A percentile compares a stretch with the other conserved stretches of the same genome.
Evolutionary conservation across 64 coral and sea anemone species (phyloP).

Genomic region (Hydrozoanthus tunicans): DNA sequence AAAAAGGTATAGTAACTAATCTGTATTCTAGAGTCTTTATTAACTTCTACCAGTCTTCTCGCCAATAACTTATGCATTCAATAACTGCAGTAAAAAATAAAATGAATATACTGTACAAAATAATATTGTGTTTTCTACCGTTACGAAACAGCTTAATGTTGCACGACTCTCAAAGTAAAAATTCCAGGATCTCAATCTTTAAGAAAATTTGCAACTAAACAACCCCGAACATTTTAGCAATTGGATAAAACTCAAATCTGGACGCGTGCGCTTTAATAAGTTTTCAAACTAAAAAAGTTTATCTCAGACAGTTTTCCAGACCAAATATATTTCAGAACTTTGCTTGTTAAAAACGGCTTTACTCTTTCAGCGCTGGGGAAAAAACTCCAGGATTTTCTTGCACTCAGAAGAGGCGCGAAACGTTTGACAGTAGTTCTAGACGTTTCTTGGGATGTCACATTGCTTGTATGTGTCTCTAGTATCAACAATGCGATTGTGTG

Average conservation of each 20-base stretch:
- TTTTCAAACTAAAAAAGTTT: too few relatives aligned
- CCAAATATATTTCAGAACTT: too few relatives aligned
- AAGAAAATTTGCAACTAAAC: too few relatives aligned
- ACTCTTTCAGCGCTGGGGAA: too few relatives aligned
- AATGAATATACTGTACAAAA: neutral
- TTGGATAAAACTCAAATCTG: too few relatives aligned
- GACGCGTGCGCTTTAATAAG: too few relatives aligned
- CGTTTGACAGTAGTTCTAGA: neutral
- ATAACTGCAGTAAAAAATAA: neutral
- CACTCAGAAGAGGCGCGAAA: too few relatives aligned
- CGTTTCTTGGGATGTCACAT: neutral
- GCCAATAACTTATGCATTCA: neutral
- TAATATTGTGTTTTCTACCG: neutral
- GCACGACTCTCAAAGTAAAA: neutral
- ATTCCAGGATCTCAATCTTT: too few relatives aligned
- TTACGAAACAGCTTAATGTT: neutral
- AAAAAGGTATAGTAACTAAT: neutral
- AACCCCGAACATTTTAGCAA: too few relatives aligned
- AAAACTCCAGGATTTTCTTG: too few relatives aligned
- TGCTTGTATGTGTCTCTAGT: neutral
- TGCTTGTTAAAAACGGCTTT: too few relatives aligned
- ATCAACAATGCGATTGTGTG: neutral
- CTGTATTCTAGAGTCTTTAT: neutral
- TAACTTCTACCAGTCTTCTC: neutral
- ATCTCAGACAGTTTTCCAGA: too few relatives aligned